These are phyloP conservation scores for Melinaea marsaeus DNA, from an alignment of 2,888 invertebrate species.

Conservation along the genomic window DNA sequence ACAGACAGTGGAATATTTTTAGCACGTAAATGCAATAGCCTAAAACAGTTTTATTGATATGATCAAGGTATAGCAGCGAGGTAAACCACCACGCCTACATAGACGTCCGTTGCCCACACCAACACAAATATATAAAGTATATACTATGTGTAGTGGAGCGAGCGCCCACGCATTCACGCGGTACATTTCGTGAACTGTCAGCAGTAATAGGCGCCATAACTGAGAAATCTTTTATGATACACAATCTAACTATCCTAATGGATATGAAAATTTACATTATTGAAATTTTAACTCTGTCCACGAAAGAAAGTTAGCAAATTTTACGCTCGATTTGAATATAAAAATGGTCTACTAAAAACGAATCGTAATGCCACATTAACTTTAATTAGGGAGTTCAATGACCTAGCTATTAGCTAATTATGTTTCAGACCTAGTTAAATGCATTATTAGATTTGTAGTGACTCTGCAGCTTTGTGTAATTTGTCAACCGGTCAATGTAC, in stretches of 20 bases:
- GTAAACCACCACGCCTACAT: conserved; percentile 70
- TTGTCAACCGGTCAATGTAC: conserved; percentile 26
- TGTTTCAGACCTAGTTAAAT: conserved; percentile 42
- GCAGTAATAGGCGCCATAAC: conserved; percentile 35
- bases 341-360: conserved; percentile 39
- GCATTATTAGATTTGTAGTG: conserved; percentile 27
- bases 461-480: conserved; percentile 26
- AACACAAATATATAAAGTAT: conserved; percentile 47
- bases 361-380: conserved; percentile 46
- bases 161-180: conserved; percentile 34
- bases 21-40: conserved; percentile 54
- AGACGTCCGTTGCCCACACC: conserved; percentile 27
- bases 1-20: conserved; percentile 40
- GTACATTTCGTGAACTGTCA: conserved; percentile 35
- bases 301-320: conserved; percentile 39
- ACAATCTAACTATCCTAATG: conserved; percentile 29
- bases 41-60: conserved; percentile 66
- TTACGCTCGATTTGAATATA: conserved; percentile 44
- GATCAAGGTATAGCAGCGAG: conserved; percentile 70
- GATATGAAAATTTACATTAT: conserved; percentile 23
- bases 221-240: conserved; percentile 31
- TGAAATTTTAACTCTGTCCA: conserved; percentile 19
- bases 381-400: conserved; percentile 57
- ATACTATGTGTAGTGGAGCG: conserved; percentile 39
- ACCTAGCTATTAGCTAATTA: conserved; percentile 49